Conservation (phyloP, 2,113 vertebrate species). For the Scomber japonicus region DNA sequence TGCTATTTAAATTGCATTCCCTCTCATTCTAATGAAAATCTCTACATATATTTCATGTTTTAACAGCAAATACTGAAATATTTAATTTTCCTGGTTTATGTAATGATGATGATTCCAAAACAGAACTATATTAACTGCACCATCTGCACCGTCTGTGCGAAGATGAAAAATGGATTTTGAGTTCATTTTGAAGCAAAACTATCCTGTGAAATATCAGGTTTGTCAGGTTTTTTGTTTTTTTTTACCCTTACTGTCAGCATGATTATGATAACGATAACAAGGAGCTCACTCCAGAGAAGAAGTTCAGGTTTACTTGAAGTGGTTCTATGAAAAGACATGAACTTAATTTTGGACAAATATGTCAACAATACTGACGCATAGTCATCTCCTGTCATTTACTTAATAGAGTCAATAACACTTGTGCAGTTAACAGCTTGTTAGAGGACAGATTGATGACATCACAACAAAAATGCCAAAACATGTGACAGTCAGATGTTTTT, state of each 20-base stretch:
- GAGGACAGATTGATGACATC: conserved; percentile 12
- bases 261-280: too few species aligned
- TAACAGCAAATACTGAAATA: too few species aligned
- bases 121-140: too few species aligned
- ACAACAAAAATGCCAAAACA: neutral
- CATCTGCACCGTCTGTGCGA: too few species aligned
- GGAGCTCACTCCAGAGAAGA: neutral
- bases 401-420: neutral
- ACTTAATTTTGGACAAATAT: neutral
- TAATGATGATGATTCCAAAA: too few species aligned
- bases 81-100: too few species aligned
- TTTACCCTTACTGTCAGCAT: too few species aligned
- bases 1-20: neutral
- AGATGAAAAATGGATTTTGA: too few species aligned
- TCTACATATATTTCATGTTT: neutral
- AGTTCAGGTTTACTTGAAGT: neutral
- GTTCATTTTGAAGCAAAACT: too few species aligned
- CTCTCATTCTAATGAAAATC: neutral
- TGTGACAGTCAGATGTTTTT: neutral
- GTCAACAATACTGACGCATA: neutral
- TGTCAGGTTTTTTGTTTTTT: too few species aligned
- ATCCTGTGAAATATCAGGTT: too few species aligned
- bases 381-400: neutral
- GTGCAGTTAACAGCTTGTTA: neutral
- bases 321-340: neutral